Base-by-base conservation (phyloP, 1,140 invertebrate species). In the Atopsyche davidsoni region DNA sequence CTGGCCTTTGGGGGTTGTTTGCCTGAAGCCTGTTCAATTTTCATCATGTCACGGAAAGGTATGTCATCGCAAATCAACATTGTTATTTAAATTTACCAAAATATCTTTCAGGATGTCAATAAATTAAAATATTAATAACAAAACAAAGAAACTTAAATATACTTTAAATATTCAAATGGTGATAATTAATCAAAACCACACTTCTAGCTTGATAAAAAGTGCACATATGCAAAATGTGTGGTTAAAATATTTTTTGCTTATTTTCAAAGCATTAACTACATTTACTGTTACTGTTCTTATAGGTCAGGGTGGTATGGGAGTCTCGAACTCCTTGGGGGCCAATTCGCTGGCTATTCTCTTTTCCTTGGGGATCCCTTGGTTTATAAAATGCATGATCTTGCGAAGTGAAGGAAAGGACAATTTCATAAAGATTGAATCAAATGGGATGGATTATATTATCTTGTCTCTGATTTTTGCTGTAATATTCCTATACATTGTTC, bases 311-410 rank as follows among this genome's bases (percentile, higher is more conserved):
- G 81, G 84, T 21, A 91, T 92, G 76, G 88, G 86, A 0, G 84
- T 93, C 34, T 89, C 86, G 4, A 92, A 92, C 58, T 83, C 87
- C 0, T 62, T 92, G 4, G 89, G 89, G 0, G 86, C 87, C 0
- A 92, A 92, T 58, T 89, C 87, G 0, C 70, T 93, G 59, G 88
- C 90, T 47, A 89, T 92, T 43, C 62, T 92, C 1, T 72, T 92
- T n/a, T 90, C 87, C n/a, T 67, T 92, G 9, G 87, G 87, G 2
- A 59, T 91, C 10, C 89, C 89, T 0, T 93, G 89, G 89, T 77
- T 87, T 3, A 83, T 91, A 34, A 87, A 82, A 58, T 82, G 81
- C 2, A 63, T 85, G 34, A 69, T 80, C 32, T 67, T 77, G 10
- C 65, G 73, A 1, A 65, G 54, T 0, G 62, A 75, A n/a, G 70